Base-by-base conservation (phyloP, 2,797 vertebrate genomes). In the Anomalospiza imberbis region DNA sequence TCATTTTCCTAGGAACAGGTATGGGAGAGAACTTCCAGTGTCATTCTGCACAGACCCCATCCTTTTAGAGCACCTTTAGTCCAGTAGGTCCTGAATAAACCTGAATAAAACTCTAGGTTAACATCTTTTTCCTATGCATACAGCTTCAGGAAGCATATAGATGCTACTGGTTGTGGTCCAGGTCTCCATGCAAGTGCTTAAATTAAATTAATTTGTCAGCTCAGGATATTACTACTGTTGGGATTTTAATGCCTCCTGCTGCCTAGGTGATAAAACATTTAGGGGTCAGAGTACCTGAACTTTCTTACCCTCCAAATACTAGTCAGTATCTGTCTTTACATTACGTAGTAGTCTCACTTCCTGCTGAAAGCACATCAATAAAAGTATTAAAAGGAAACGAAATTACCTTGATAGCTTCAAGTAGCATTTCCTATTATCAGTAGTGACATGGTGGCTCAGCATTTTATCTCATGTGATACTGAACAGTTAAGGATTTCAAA, bases 1-100 rank as follows among this genome's bases (percentile, higher is more conserved):
- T 99, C 71, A 99, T 99, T 98, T 99, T 99, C 94, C 97, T 99
- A 14, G 99, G 99, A 71, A 99, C 99, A 98, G 99, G 99, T 99
- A 96, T 90, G 95, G 45, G 79, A 42, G 9, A 85, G 28, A 7
- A 5, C 5, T 73, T 10, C 34, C 20, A 15, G 40, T 22, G 5
- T 51, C 51, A 16, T 28, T 62, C 28, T 88, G 25, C 65, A 63
- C n/a, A 73, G 53, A 17, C 3, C 6, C 6, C 4, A 6, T 36
- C 16, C 11, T 85, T 65, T 83, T 31, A 54, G 57, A 74, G 47
- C 8, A 10, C 2, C 44, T 81, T 60, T 53, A 40, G 3, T 75
- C 8, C 14, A 18, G 9, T 7, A 47, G 34, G 4, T 73, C 31
- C 77, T 60, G 29, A 63, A 50, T 50, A 76, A 89, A 74, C 25